A percentile compares a stretch with the other conserved stretches of the same genome.
Conservation (phyloP, 1,140 invertebrate genomes). For the Orchesella cincta region DNA sequence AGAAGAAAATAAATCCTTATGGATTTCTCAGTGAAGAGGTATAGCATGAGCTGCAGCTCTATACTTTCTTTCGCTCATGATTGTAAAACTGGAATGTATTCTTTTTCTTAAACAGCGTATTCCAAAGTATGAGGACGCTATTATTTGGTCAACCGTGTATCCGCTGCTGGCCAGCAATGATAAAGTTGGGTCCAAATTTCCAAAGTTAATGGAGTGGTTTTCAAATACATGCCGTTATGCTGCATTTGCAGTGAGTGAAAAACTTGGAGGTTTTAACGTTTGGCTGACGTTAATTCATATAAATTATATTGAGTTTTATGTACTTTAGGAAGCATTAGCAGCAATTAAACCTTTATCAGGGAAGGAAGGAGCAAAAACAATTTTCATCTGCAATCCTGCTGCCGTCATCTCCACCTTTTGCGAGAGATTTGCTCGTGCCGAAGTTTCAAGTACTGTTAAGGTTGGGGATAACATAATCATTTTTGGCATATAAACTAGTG, state of each 20-base stretch:
- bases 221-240: slow-evolving; percentile 58
- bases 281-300: slow-evolving; percentile 3
- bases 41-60: slow-evolving; percentile 53
- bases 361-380: slow-evolving; percentile 54
- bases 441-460: not conserved
- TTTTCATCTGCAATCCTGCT: slow-evolving; percentile 53
- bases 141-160: slow-evolving; percentile 68
- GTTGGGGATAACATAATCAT: no score
- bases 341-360: slow-evolving; percentile 31
- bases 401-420: slow-evolving; percentile 9
- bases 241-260: slow-evolving; percentile 59
- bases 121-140: slow-evolving; percentile 61
- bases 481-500: no score
- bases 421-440: slow-evolving; percentile 1
- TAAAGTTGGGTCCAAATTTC: slow-evolving; percentile 57
- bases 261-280: slow-evolving; percentile 16
- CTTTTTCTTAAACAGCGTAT: slow-evolving; percentile 52
- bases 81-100: slow-evolving; percentile 17
- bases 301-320: slow-evolving; percentile 45
- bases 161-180: slow-evolving; percentile 60
- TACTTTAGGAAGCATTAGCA: slow-evolving; percentile 40
- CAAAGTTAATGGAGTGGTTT: slow-evolving; percentile 60
- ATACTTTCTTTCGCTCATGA: slow-evolving; percentile 35
- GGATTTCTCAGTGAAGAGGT: slow-evolving; percentile 57
- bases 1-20: slow-evolving; percentile 54